Conservation (phyloP, 2,113 vertebrate species). For the Polypterus bichir region DNA sequence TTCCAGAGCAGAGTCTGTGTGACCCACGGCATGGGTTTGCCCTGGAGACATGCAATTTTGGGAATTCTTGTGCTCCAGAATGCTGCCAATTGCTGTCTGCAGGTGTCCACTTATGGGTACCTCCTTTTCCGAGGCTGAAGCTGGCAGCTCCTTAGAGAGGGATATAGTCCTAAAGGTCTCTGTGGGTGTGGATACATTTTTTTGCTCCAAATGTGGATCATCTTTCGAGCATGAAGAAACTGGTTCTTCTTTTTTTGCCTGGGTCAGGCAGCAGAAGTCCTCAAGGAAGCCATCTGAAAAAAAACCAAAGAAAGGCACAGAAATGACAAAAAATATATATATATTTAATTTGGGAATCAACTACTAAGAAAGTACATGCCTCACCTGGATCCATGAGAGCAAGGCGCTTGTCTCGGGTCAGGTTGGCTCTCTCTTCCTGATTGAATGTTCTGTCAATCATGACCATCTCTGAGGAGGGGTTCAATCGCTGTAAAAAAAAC, state of each 20-base stretch:
- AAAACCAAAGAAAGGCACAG: slow-evolving; percentile 12
- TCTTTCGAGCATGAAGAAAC: no score
- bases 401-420: slow-evolving; percentile 86
- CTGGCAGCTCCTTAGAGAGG: not conserved
- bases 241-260: no score
- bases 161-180: no score
- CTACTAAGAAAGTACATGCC: slow-evolving; percentile 7
- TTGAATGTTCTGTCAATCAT: slow-evolving; percentile 98
- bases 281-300: slow-evolving; percentile 76
- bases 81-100: slow-evolving; percentile 69
- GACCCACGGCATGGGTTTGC: slow-evolving; percentile 59
- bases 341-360: no score
- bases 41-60: slow-evolving; percentile 58
- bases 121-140: slow-evolving; percentile 29
- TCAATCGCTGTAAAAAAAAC: slow-evolving; percentile 52
- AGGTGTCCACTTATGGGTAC: slow-evolving; percentile 52
- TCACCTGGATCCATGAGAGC: slow-evolving; percentile 86
- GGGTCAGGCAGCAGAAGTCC: slow-evolving; percentile 81
- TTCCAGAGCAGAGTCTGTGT: slow-evolving; percentile 94
- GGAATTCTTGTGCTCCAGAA: slow-evolving; percentile 69
- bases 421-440: slow-evolving; percentile 80
- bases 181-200: no score
- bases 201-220: no score
- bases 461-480: slow-evolving; percentile 92
- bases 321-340: not conserved